A percentile compares a stretch with the other conserved stretches of the same genome.
Evolutionary conservation across 2,888 invertebrate genomes (phyloP).

Genomic region (Melipona beecheii): DNA sequence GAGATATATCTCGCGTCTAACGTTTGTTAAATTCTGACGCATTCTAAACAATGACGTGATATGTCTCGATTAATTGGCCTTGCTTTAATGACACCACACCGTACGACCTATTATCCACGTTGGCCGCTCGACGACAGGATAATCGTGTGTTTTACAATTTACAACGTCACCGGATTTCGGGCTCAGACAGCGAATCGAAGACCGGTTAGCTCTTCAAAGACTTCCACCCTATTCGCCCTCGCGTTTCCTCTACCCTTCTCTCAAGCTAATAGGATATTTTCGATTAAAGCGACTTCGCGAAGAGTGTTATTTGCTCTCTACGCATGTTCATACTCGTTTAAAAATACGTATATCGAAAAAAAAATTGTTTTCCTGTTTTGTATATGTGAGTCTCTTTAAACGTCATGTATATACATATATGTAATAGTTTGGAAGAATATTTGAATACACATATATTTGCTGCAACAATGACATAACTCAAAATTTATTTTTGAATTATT

Average conservation of each 20-base stretch:
- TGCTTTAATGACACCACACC: constrained; percentile 31
- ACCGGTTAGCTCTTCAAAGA: constrained; percentile 45
- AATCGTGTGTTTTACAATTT: constrained; percentile 57
- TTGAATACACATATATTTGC: no score
- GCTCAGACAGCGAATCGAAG: constrained; percentile 15
- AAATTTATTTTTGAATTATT: no score
- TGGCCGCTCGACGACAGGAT: constrained; percentile 43
- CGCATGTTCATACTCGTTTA: constrained; percentile 10
- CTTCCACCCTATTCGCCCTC: constrained; percentile 39
- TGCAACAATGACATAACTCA: no score
- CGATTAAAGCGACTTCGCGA: constrained; percentile 23
- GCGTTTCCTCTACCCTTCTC: background rate
- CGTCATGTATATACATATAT: background rate
- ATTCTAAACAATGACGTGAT: constrained; percentile 20
- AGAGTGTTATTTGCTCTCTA: constrained; percentile 22
- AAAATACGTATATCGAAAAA: background rate
- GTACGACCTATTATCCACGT: constrained; percentile 23
- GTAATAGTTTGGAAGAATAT: no score
- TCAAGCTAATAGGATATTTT: constrained; percentile 59
- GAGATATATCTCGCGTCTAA: no score
- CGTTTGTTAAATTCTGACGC: constrained; percentile 1
- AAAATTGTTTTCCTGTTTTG: no score
- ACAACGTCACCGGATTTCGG: constrained; percentile 51
- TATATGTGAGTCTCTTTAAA: background rate
- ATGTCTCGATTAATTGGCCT: constrained; percentile 50